Evolutionary conservation across 2,797 vertebrate species (phyloP).

Genomic region (Austrolebias charrua): DNA sequence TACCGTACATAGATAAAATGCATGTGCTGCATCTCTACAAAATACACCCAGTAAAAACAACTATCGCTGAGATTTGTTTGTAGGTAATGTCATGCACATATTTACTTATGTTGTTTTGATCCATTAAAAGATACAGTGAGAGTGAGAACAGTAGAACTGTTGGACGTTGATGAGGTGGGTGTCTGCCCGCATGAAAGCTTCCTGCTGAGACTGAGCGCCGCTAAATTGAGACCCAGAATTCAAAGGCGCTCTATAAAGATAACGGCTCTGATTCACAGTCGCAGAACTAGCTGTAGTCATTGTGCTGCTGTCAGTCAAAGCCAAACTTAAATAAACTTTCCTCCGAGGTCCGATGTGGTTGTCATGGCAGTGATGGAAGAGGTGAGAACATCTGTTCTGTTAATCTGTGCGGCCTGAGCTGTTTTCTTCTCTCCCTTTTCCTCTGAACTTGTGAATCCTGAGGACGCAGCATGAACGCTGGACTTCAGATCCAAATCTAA

Average conservation of each 20-base stretch:
- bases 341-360: conserved; percentile 26
- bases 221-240: conserved; percentile 51
- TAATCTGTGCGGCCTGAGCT: conserved; percentile 37
- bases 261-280: conserved; percentile 29
- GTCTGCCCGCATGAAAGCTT: conserved; percentile 31
- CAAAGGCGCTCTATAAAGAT: conserved; percentile 45
- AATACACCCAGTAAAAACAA: conserved; percentile 32
- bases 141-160: conserved; percentile 17
- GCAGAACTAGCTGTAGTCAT: conserved; percentile 22
- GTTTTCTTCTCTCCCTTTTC: conserved; percentile 15
- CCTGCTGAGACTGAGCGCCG: conserved; percentile 30
- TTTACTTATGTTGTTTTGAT: conserved; percentile 42
- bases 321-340: conserved; percentile 52
- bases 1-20: conserved; percentile 52
- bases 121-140: conserved; percentile 32
- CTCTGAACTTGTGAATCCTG: conserved; percentile 51
- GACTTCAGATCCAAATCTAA: conserved; percentile 57
- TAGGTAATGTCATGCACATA: conserved; percentile 45
- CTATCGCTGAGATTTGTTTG: conserved; percentile 44
- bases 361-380: conserved; percentile 53
- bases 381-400: conserved; percentile 68
- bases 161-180: conserved; percentile 43
- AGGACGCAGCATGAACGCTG: conserved; percentile 62
- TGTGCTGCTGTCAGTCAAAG: conserved; percentile 39
- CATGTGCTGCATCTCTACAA: conserved; percentile 47